Percentiles rank a stretch among this genome's conserved stretches.
phyloP scores from a whole-genome alignment of 2,797 vertebrate species.

The Streptopelia turtur region DNA sequence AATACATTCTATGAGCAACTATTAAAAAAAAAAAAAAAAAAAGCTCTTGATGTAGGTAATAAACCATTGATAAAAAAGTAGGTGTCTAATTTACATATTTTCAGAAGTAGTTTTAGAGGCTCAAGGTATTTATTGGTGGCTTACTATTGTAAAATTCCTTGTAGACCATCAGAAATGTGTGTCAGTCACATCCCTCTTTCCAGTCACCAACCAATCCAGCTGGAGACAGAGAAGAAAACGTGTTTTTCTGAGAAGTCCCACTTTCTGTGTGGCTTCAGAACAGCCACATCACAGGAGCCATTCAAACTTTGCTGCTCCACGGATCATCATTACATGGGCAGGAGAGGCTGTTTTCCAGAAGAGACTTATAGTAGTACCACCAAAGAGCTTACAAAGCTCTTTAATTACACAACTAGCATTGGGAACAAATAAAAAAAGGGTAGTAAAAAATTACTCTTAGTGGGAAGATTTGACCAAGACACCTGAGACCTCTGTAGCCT shows the following conservation, averaged over 20 bases:
- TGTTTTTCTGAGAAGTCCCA: background rate
- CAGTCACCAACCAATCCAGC: background rate
- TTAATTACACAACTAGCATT: rapidly evolving
- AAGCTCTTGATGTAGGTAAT: background rate
- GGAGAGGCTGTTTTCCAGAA: background rate
- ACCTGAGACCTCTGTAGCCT: background rate
- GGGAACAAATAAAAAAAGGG: background rate
- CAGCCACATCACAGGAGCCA: background rate
- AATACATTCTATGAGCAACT: background rate
- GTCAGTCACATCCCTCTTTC: background rate
- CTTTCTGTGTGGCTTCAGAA: background rate
- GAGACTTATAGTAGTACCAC: background rate
- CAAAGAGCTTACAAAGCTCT: background rate
- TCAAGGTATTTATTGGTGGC: background rate
- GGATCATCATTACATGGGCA: background rate
- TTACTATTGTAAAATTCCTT: background rate
- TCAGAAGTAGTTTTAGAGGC: background rate
- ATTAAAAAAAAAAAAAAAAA: background rate
- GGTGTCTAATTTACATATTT: background rate
- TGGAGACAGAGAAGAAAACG: background rate
- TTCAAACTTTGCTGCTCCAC: background rate
- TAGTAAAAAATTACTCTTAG: background rate
- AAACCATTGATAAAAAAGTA: background rate
- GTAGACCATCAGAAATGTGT: rapidly evolving
- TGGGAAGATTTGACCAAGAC: background rate